Percentiles rank a stretch among this genome's conserved stretches.
These are phyloP conservation scores for Esperia sulphurella DNA, from an alignment of 2,888 invertebrate species.

Conservation along the genomic window DNA sequence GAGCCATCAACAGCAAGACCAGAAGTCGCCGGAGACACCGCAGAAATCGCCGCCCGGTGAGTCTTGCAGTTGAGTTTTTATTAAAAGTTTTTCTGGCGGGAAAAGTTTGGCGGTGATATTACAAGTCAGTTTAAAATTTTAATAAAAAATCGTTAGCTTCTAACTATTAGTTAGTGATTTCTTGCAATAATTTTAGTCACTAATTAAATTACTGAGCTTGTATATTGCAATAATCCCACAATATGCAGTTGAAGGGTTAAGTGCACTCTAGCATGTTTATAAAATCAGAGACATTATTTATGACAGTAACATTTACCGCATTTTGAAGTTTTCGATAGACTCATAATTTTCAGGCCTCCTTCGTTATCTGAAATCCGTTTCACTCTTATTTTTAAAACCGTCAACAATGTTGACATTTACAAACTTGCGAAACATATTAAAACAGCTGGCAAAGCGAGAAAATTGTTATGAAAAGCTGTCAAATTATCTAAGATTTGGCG, in stretches of 20 bases:
- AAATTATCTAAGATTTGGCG: background rate
- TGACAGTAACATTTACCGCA: no score
- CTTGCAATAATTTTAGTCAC: no score
- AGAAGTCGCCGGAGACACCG: constrained; percentile 41
- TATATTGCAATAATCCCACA: background rate
- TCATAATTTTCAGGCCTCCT: constrained; percentile 2
- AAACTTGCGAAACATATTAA: constrained; percentile 10
- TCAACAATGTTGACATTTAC: constrained; percentile 2
- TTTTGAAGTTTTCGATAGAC: no score
- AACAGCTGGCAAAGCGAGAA: constrained; percentile 12
- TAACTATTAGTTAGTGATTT: no score
- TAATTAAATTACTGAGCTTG: no score
- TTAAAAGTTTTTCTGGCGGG: constrained; percentile 1
- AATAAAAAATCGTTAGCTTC: background rate
- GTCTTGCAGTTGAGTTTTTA: constrained; percentile 16
- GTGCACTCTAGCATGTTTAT: background rate
- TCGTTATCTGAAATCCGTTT: constrained; percentile 3
- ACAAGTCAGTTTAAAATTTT: constrained; percentile 1
- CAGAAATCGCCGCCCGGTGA: constrained; percentile 55
- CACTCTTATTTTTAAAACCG: constrained; percentile 2
- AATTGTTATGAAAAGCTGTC: constrained; percentile 21
- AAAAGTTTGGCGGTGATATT: constrained; percentile 3
- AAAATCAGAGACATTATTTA: background rate
- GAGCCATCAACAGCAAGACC: constrained; percentile 37
- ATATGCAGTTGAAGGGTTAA: no score